Evolutionary conservation across 2,888 invertebrate genomes (phyloP), one percentile per base, ranked within the genome.

Genomic region (Diabrotica balteata): DNA sequence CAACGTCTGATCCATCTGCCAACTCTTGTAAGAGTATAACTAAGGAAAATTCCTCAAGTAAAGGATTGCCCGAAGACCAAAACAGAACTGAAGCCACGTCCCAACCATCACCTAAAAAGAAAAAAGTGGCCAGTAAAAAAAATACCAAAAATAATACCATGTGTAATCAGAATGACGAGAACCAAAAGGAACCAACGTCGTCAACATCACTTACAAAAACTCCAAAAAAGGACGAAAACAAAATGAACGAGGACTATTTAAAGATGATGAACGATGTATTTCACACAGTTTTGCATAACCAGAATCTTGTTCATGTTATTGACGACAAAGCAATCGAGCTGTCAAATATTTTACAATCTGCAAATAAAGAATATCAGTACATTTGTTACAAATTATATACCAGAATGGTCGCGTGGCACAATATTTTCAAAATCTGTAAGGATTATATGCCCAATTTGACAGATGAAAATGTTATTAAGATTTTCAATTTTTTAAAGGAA

Each of bases 341-440:
- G 5, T 32, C 32, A 5, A 4, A 2, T 32, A 4, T 32, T 32
- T 32, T 32, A 32, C 32, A 32, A 32, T 32, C 32, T 32, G 32
- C 32, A 5, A 32, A 32, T 2, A 32, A 67, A 17, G 57, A 74
- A 32, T 72, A 75, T 53, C 75, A 78, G 54, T 79, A 72, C 62
- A 66, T 72, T 50, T 68, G 77, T 42, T 63, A 77, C 62, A 78
- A 80, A 69, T 65, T 80, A 50, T 77, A 72, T 43, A 63, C 68
- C 8, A 75, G 75, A 69, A 51, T 71, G 57, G 74, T 64, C 22
- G 71, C 59, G 5, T 79, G 78, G 77, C 76, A 78, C 60, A 78
- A 76, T 63, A 69, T 78, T 32, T 71, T 72, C 11, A 71, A 72
- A 22, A 78, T 76, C 63, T 73, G 73, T 32, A 58, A 69, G 7